phyloP scores from a whole-genome alignment of 2,113 vertebrate species.

The Dunckerocampus dactyliophorus region DNA sequence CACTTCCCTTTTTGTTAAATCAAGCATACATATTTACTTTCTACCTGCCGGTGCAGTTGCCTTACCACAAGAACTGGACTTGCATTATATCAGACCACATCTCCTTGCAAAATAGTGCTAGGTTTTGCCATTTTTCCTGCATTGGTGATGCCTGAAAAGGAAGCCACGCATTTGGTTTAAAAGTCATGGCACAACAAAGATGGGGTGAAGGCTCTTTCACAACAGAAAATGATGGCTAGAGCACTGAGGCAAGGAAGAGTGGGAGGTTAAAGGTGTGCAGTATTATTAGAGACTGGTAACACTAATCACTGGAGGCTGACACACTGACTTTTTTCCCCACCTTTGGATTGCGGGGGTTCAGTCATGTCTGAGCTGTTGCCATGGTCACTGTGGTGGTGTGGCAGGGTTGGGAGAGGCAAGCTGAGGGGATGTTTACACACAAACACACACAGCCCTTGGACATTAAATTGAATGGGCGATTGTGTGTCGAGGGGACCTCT shows the following conservation, averaged over 20 bases:
- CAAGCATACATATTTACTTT: slow-evolving; percentile 23
- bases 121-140: not conserved
- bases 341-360: slow-evolving; percentile 17
- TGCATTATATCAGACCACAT: not conserved
- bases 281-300: slow-evolving; percentile 36
- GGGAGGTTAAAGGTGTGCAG: slow-evolving; percentile 1
- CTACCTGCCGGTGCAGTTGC: slow-evolving; percentile 30
- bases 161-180: not conserved
- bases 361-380: slow-evolving; percentile 36
- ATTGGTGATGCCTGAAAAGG: not conserved
- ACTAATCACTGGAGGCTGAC: slow-evolving; percentile 31
- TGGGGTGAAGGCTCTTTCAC: not conserved
- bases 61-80: slow-evolving; percentile 12
- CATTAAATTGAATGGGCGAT: not conserved
- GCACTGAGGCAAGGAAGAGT: not conserved
- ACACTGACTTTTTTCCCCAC: slow-evolving; percentile 25
- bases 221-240: slow-evolving; percentile 9
- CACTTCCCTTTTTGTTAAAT: too few relatives aligned
- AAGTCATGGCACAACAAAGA: not conserved
- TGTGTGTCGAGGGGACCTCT: too few relatives aligned
- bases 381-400: slow-evolving; percentile 40
- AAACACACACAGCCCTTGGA: not conserved
- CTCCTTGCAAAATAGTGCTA: too few relatives aligned
- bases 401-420: not conserved
- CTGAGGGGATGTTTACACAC: not conserved